Evolutionary conservation across 2,888 invertebrate species (phyloP), one percentile per base, ranked within the genome.

Genomic region (Cyrtodaria siliqua): DNA sequence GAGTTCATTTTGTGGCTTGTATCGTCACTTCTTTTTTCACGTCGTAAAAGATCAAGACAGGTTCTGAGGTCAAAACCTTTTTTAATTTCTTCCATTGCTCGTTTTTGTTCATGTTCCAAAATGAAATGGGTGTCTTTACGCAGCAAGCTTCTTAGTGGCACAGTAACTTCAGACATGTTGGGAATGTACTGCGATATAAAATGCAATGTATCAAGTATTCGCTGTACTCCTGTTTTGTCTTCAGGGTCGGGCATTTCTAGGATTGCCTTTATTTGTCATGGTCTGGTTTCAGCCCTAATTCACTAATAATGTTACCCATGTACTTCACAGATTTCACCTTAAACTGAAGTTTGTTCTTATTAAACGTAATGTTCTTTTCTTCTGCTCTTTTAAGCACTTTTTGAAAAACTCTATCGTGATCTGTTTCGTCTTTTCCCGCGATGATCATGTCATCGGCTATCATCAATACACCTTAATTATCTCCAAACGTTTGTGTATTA

Each of bases 111-210:
- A 33, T 33, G 12, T 4, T 4, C 4, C 33, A 4, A 33, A 8
- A 8, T 12, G 33, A 33, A 33, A 8, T 33, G 4, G 4, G 33
- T 12, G 12, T 33, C 33, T 33, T 33, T 33, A 8, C 12, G 33
- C 24, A 76, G 24, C n/a, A 82, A 57, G 20, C 20, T 40, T 68
- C 82, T 33, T 6, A 84, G 59, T n/a, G 79, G 81, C 14, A 55
- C 71, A 14, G 79, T 75, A 2, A 74, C 68, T 2, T 59, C 60
- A 8, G 80, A 72, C 77, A 82, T 59, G 18, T 73, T 82, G 2
- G 79, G 83, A 12, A 82, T 82, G 59, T 67, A 82, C 47, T 49
- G 18, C 24, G 60, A 44, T 20, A 84, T 56, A 59, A 8, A 84
- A 42, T 73, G 83, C 2, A 78, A 63, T 23, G 70, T 81, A 18